phyloP scores from a whole-genome alignment of 2,888 invertebrate genomes.

The Volucella inflata region DNA sequence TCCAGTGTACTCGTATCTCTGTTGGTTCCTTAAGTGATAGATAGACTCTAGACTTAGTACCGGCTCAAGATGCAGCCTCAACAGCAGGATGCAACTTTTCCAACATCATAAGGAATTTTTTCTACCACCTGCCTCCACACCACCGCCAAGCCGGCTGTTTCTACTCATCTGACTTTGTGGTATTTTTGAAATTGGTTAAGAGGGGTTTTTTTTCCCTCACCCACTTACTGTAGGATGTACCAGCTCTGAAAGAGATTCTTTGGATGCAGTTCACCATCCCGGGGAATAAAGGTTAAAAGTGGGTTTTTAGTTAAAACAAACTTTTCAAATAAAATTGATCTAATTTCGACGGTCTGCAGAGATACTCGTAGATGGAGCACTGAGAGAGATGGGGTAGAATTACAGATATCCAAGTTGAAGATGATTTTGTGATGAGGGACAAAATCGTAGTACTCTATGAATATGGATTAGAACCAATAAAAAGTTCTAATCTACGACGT shows the following conservation, averaged over 20 bases:
- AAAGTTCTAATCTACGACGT: slow-evolving; percentile 36
- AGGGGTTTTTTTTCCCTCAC: slow-evolving; percentile 19
- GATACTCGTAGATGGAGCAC: background rate
- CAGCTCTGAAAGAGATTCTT: slow-evolving; percentile 26
- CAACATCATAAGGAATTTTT: slow-evolving; percentile 23
- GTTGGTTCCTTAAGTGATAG: slow-evolving; percentile 58
- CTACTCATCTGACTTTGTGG: slow-evolving; percentile 62
- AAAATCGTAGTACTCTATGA: slow-evolving; percentile 54
- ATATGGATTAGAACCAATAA: slow-evolving; percentile 57
- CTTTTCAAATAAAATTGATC: slow-evolving; percentile 73
- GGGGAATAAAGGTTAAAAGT: slow-evolving; percentile 60
- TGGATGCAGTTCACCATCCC: slow-evolving; percentile 45
- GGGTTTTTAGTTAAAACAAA: slow-evolving; percentile 72
- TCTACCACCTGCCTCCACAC: slow-evolving; percentile 1
- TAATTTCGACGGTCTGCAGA: slow-evolving; percentile 44
- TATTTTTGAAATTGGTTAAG: slow-evolving; percentile 65
- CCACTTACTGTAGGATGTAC: background rate
- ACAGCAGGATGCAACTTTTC: slow-evolving; percentile 69
- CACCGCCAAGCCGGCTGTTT: slow-evolving; percentile 24
- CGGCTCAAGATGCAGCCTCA: slow-evolving; percentile 8
- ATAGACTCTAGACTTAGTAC: slow-evolving; percentile 69
- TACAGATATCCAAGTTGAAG: slow-evolving; percentile 12
- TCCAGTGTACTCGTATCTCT: slow-evolving; percentile 52
- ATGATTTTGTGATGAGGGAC: slow-evolving; percentile 46
- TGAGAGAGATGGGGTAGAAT: background rate